A percentile compares a stretch with the other conserved stretches of the same genome.
Evolutionary conservation across 2,888 invertebrate species (phyloP).

Genomic region (Pseudolycoriella hygida): DNA sequence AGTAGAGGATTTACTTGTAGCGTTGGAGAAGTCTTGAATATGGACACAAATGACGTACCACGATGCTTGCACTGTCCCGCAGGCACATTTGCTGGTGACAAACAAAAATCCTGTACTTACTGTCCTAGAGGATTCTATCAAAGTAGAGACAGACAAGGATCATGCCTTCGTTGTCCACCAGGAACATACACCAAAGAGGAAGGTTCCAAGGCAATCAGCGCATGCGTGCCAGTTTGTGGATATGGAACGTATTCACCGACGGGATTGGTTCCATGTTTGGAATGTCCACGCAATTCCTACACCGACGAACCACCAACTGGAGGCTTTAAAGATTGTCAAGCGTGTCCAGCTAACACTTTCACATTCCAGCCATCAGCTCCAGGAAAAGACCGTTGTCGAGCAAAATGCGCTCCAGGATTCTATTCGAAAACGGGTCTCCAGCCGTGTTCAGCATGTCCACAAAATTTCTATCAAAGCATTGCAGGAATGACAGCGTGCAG

Average conservation of each 20-base stretch:
- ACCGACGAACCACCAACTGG: constrained; percentile 74
- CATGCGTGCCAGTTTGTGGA: constrained; percentile 87
- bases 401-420: constrained; percentile 75
- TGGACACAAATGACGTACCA: constrained; percentile 81
- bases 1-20: constrained; percentile 84
- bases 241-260: constrained; percentile 92
- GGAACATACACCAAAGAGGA: constrained; percentile 86
- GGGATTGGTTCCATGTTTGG: constrained; percentile 81
- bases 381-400: constrained; percentile 62
- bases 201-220: constrained; percentile 69
- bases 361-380: constrained; percentile 86
- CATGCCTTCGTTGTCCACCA: constrained; percentile 76
- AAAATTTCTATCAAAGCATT: constrained; percentile 77
- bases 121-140: constrained; percentile 90
- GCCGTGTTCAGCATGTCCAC: constrained; percentile 83
- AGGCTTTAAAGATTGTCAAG: constrained; percentile 85
- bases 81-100: constrained; percentile 81
- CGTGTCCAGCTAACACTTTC: constrained; percentile 75
- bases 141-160: constrained; percentile 76
- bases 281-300: constrained; percentile 85
- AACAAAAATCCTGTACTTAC: constrained; percentile 77
- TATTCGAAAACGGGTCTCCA: constrained; percentile 88
- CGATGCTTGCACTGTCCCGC: constrained; percentile 93
- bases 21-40: constrained; percentile 84
- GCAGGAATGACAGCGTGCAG: constrained; percentile 71